Evolutionary conservation across 2,888 invertebrate species (phyloP).

Genomic region (Ephialtes manifestator): DNA sequence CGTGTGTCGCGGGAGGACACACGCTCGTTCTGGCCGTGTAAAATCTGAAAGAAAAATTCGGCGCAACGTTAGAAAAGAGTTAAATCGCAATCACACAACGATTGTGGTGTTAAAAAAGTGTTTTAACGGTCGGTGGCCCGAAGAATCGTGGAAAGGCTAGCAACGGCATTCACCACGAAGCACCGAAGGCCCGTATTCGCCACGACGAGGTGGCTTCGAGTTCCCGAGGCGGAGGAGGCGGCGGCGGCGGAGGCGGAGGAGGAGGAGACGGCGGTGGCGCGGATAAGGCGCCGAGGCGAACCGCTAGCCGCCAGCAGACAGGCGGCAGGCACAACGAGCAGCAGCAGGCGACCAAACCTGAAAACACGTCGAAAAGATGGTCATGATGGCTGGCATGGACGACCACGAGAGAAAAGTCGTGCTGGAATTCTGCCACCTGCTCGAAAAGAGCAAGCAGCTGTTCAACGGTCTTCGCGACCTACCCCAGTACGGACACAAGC

Average conservation of each 20-base stretch:
- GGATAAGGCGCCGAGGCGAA: slow-evolving; percentile 63
- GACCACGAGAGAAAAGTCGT: slow-evolving; percentile 97
- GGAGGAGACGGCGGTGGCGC: slow-evolving; percentile 71
- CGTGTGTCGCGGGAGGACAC: slow-evolving; percentile 23
- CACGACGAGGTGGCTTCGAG: slow-evolving; percentile 75
- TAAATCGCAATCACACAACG: neutral
- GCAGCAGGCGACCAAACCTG: slow-evolving; percentile 36
- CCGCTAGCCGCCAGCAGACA: slow-evolving; percentile 68
- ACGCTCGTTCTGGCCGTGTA: neutral
- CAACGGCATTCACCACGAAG: slow-evolving; percentile 80
- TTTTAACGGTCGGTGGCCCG: slow-evolving; percentile 66
- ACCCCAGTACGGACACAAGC: slow-evolving; percentile 98
- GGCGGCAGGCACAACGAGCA: slow-evolving; percentile 61
- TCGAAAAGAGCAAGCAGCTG: slow-evolving; percentile 98
- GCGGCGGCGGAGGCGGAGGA: slow-evolving; percentile 69
- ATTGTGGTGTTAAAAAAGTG: slow-evolving; percentile 37
- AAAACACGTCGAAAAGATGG: slow-evolving; percentile 87
- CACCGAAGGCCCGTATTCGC: slow-evolving; percentile 77
- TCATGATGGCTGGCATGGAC: slow-evolving; percentile 93
- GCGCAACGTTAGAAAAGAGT: neutral
- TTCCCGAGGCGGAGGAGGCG: slow-evolving; percentile 67
- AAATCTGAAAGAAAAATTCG: too few species aligned
- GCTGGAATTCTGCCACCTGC: slow-evolving; percentile 97
- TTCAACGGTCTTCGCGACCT: slow-evolving; percentile 98
- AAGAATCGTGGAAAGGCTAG: slow-evolving; percentile 44